Conservation (phyloP, 2,113 vertebrate species). For the Tragelaphus scriptus region DNA sequence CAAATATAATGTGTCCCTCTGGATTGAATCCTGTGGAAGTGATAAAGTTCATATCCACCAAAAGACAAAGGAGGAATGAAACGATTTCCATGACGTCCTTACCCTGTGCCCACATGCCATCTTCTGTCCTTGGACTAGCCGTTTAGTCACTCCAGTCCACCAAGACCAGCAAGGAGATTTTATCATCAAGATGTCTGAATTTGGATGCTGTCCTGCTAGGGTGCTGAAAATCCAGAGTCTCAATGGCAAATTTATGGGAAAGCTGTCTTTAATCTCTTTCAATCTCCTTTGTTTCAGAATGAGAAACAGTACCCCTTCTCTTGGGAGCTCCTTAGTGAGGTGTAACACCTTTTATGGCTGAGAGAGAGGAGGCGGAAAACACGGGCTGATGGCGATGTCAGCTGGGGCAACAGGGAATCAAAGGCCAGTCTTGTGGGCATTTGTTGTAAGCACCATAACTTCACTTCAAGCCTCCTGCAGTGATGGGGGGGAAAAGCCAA, state of each 20-base stretch:
- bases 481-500: background rate
- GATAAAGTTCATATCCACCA: background rate
- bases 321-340: background rate
- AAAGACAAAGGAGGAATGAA: background rate
- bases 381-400: accelerated
- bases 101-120: background rate
- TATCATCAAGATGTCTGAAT: background rate
- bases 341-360: background rate
- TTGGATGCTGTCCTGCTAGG: background rate
- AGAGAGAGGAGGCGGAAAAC: background rate
- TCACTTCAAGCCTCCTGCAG: background rate
- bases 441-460: background rate
- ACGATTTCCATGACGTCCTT: background rate
- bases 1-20: background rate
- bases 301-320: accelerated
- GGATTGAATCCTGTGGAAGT: background rate
- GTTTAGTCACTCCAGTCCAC: background rate
- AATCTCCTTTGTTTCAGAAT: accelerated
- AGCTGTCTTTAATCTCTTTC: background rate
- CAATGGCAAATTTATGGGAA: background rate
- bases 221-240: background rate
- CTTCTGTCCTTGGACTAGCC: background rate
- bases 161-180: background rate
- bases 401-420: background rate
- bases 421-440: background rate